Percentiles rank a stretch among this genome's conserved stretches.
Evolutionary conservation across 2,888 invertebrate genomes (phyloP).

Genomic region (Didymodactylos carnosus): DNA sequence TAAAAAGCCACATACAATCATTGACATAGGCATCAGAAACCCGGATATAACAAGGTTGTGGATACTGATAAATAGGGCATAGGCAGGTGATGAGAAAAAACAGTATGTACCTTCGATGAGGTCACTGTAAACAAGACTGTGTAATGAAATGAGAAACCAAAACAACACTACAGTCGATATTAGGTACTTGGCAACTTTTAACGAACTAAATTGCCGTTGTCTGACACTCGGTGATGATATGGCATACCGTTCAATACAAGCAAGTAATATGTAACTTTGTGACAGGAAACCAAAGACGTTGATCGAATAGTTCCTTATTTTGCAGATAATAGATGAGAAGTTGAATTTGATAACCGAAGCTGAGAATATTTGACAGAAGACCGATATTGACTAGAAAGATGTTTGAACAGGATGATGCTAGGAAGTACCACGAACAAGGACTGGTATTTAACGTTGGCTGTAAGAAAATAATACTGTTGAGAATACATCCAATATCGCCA

Average conservation of each 20-base stretch:
- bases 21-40: not conserved
- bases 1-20: not conserved
- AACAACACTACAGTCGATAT: not conserved
- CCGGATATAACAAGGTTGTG: not conserved
- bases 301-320: not conserved
- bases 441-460: too few species aligned
- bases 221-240: not conserved
- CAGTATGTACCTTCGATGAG: not conserved
- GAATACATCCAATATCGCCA: too few species aligned
- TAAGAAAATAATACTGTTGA: too few species aligned
- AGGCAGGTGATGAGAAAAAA: not conserved
- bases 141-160: not conserved
- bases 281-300: not conserved
- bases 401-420: too few species aligned
- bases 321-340: not conserved
- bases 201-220: not conserved
- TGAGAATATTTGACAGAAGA: not conserved
- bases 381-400: not conserved
- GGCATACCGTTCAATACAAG: not conserved
- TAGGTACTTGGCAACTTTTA: not conserved
- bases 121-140: not conserved
- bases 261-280: not conserved
- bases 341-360: not conserved
- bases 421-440: too few species aligned
- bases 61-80: not conserved